Conservation (phyloP, 2,888 invertebrate genomes). For the Clusia tigrina region DNA sequence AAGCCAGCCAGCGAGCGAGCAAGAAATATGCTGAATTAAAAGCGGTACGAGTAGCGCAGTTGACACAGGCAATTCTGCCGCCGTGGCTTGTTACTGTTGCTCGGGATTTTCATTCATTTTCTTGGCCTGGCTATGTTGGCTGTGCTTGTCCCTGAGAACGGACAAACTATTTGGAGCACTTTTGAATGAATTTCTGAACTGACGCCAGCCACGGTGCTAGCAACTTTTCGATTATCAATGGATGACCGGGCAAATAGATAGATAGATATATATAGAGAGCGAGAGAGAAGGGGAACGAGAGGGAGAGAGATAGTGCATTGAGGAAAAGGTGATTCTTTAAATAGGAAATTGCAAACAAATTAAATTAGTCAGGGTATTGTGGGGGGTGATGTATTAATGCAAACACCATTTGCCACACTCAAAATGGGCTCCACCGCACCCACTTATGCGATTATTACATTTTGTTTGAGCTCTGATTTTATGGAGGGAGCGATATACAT, state of each 20-base stretch:
- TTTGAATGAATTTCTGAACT: not conserved
- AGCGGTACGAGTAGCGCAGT: not conserved
- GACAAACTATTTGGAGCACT: not conserved
- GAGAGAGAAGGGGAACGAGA: too few relatives aligned
- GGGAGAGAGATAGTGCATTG: too few relatives aligned
- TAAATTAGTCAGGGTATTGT: too few relatives aligned
- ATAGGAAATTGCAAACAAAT: too few relatives aligned
- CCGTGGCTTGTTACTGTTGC: not conserved
- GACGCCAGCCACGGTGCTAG: not conserved
- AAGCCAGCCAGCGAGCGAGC: not conserved
- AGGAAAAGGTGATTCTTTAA: too few relatives aligned
- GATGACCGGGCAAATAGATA: not conserved
- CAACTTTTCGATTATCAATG: not conserved
- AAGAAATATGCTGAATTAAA: not conserved
- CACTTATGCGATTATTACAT: too few relatives aligned
- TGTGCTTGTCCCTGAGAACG: not conserved
- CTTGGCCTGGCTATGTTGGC: not conserved
- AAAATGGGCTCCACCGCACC: too few relatives aligned
- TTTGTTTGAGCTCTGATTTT: too few relatives aligned
- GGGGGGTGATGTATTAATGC: not conserved
- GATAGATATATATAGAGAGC: not conserved
- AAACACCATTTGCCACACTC: too few relatives aligned
- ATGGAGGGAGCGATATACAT: too few relatives aligned
- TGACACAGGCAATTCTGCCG: not conserved
- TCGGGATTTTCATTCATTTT: constrained; percentile 6